Percentiles rank a stretch among this genome's conserved stretches.
These are phyloP conservation scores for Loris lydekkerianus DNA, from an alignment of 2,797 vertebrate species.

Conservation along the genomic window DNA sequence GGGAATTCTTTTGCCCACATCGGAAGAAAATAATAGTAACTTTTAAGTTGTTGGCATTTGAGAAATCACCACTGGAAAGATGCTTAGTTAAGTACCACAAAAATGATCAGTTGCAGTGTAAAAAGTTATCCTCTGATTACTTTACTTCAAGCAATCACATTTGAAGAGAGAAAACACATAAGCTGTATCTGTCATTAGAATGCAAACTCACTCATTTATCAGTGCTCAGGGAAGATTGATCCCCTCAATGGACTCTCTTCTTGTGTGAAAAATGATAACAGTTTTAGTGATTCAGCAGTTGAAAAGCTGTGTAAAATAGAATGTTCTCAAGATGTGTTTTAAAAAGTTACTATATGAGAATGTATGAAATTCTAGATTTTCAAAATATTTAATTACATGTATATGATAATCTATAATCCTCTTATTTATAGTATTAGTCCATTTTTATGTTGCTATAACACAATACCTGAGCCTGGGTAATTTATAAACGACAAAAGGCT, in stretches of 20 bases:
- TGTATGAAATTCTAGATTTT: conserved; percentile 53
- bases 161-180: conserved; percentile 79
- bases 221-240: conserved; percentile 73
- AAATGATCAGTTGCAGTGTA: conserved; percentile 71
- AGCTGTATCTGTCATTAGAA: conserved; percentile 76
- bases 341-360: conserved; percentile 48
- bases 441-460: neutral
- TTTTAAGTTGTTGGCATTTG: conserved; percentile 71
- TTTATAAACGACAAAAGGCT: neutral
- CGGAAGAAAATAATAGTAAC: conserved; percentile 76
- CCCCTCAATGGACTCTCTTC: conserved; percentile 60
- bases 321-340: conserved; percentile 40
- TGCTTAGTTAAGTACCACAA: conserved; percentile 62
- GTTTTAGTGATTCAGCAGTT: conserved; percentile 45
- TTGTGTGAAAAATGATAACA: conserved; percentile 70
- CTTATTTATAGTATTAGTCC: conserved; percentile 10
- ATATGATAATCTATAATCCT: conserved; percentile 37
- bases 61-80: conserved; percentile 80
- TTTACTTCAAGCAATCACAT: conserved; percentile 73
- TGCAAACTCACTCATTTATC: conserved; percentile 70
- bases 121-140: conserved; percentile 77
- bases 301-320: conserved; percentile 48
- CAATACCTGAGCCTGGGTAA: neutral
- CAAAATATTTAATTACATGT: conserved; percentile 71
- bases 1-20: conserved; percentile 65